Base-by-base conservation (phyloP, 2,797 vertebrate species). In the Sylvilagus floridanus region DNA sequence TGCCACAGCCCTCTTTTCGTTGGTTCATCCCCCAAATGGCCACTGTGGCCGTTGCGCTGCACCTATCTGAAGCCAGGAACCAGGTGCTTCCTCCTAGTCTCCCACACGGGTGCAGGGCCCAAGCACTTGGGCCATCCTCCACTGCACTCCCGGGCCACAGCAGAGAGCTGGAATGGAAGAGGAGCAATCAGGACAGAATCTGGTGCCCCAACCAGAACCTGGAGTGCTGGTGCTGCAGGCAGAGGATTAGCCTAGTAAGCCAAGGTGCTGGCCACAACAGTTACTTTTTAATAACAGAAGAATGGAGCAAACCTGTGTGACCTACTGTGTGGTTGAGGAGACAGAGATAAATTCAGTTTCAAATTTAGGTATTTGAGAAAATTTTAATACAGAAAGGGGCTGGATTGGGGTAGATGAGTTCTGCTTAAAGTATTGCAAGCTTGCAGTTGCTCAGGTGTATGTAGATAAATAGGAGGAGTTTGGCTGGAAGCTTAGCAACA, bases 381-480 rank as follows among this genome's bases (percentile, higher is more conserved):
- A 54, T 4, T 71, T 84, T 90, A 87, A 72, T 52, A 86, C 4
- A 73, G 28, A 86, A 57, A 60, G 26, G 11, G 3, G 13, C 24
- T 66, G 76, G 22, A 78, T 24, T 66, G n/a, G 2, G 17, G 13
- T 37, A 92, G 7, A 37, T 17, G 78, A 77, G 47, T 68, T 93
- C 52, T 6, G 1, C 16, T 75, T 76, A 60, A 82, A 88, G 26
- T 83, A 77, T 35, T 92, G 92, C 37, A 68, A 68, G 26, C 81
- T 72, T 89, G 32, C 92, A 54, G 42, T 66, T 63, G 50, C 28
- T 47, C 35, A 68, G 42, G 2, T 81, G 4, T 13, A 24, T 37
- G 0, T 24, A 8, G 28, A 42, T 1, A 5, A 66, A 42, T 54
- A 65, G 47, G 11, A 69, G 32, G 81, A 26, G 7, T 69, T 2